Base-by-base conservation (phyloP, 2,888 invertebrate species). In the Chrysolina americana region DNA sequence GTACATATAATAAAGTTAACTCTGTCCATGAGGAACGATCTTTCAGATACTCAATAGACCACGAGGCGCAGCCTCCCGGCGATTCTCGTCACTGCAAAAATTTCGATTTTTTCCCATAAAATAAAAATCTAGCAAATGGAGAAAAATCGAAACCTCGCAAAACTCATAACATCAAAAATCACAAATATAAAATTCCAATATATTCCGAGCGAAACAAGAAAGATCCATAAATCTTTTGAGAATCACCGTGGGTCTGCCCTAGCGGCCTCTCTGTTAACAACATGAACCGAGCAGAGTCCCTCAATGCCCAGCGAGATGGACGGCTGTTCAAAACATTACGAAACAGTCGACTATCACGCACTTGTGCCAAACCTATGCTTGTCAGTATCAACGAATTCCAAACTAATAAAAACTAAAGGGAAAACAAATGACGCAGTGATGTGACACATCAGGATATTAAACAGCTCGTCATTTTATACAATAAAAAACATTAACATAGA, bases 1-100 rank as follows among this genome's bases (percentile, higher is more conserved):
- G 87, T 88, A 88, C 87, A 88, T 87, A 85, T 84, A 85, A 86
- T 84, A 86, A 86, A 82, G 83, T 81, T 84, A 85, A 86, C 86
- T 86, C 86, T 84, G 82, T 85, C 85, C 87, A 86, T 84, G 85
- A 84, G 83, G 83, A 84, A 86, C 82, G 82, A 81, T 83, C 68
- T 76, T 71, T 71, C 41, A 68, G 68, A 70, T 81, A 77, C 78
- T 62, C 44, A 62, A 50, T 63, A 70, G 70, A 59, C 47, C 70
- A 53, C 65, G 63, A 70, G 9, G 64, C 21, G 64, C 41, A 41
- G 13, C 19, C 64, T 21, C 11, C 17, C 8, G 13, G 19, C 11
- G 64, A 21, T 44, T 64, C 41, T 19, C 64, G 15, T 5, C n/a
- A 8, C 63, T 41, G 28, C 13, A 21, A 21, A 21, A 19, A 11